Evolutionary conservation across 1,140 invertebrate genomes (phyloP), one percentile per base, ranked within the genome.

Genomic region (Chrysoperla carnea): DNA sequence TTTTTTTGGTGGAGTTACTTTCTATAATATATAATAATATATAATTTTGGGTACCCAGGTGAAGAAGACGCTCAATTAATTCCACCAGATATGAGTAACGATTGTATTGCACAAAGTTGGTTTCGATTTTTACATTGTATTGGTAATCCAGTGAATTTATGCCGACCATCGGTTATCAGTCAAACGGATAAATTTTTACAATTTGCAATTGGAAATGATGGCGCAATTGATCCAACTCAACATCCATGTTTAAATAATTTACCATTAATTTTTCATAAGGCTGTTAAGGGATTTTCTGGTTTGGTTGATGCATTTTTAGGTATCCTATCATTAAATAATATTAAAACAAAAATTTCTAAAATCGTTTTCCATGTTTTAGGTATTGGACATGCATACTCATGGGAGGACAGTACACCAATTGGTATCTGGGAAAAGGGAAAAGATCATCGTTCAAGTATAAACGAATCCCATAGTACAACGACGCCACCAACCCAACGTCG

Each of bases 301-400:
- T 79, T 94, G 57, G 89, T 96, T 8, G 92, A 97, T 68, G 89
- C 91, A 13, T 96, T 96, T 67, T 62, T 97, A 48, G 92, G 91
- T 92, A 74, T 70, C 66, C 48, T 23, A 23, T 23, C 5, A 23
- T 3, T 23, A 23, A 23, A 2, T 23, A 2, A 3, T 23, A 23
- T 3, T 23, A 23, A 23, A 23, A 23, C 2, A 23, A 23, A 23
- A 23, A 23, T 23, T 23, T 36, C n/a, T 5, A 11, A 33, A 33
- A 4, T 6, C 6, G 31, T 33, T 33, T 23, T 23, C n/a, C n/a
- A n/a, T n/a, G 4, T 33, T 9, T 11, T 33, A 33, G 31, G 31
- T 11, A 33, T 33, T 12, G 31, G n/a, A 33, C n/a, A 9, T 12
- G n/a, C 31, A 33, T 33, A 33, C 6, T 33, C 31, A 6, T 47